These are phyloP conservation scores for Desoria tigrina DNA, from an alignment of 2,888 invertebrate genomes.

Conservation along the genomic window DNA sequence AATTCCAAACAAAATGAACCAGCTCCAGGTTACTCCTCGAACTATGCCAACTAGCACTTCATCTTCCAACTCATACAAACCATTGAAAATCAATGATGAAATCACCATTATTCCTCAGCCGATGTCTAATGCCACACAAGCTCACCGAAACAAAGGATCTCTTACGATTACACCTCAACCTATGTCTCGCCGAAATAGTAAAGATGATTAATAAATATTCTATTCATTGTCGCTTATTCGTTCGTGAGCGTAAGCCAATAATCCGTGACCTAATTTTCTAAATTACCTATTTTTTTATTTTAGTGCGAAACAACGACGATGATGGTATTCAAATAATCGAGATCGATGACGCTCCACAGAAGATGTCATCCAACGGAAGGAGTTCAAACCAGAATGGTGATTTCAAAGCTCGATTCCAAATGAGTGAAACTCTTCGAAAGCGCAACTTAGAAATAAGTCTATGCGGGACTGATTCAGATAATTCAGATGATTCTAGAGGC, in stretches of 20 bases:
- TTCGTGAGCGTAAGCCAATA: too few relatives aligned
- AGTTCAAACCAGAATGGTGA: slow-evolving; percentile 20
- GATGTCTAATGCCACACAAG: slow-evolving; percentile 56
- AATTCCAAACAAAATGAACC: slow-evolving; percentile 53
- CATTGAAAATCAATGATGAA: slow-evolving; percentile 83
- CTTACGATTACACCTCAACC: slow-evolving; percentile 52
- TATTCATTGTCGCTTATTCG: too few relatives aligned
- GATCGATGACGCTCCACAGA: slow-evolving; percentile 51
- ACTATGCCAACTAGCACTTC: slow-evolving; percentile 31
- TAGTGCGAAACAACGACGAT: slow-evolving; percentile 42
- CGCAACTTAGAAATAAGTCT: slow-evolving; percentile 53
- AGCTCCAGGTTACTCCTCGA: slow-evolving; percentile 49
- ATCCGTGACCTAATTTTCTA: too few relatives aligned
- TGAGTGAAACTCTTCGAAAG: slow-evolving; percentile 51
- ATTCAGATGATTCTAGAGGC: slow-evolving; percentile 44
- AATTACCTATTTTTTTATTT: too few relatives aligned
- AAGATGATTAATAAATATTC: too few relatives aligned
- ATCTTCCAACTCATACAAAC: slow-evolving; percentile 62
- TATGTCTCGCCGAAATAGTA: not conserved
- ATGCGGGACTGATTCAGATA: slow-evolving; percentile 48
- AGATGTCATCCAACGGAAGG: slow-evolving; percentile 35
- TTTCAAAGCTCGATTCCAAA: slow-evolving; percentile 36
- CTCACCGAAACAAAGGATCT: slow-evolving; percentile 49
- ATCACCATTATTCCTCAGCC: slow-evolving; percentile 87
- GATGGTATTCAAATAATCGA: slow-evolving; percentile 53